Evolutionary conservation across 2,797 vertebrate genomes (phyloP), one percentile per base, ranked within the genome.

Genomic region (Otolemur crassicaudatus): DNA sequence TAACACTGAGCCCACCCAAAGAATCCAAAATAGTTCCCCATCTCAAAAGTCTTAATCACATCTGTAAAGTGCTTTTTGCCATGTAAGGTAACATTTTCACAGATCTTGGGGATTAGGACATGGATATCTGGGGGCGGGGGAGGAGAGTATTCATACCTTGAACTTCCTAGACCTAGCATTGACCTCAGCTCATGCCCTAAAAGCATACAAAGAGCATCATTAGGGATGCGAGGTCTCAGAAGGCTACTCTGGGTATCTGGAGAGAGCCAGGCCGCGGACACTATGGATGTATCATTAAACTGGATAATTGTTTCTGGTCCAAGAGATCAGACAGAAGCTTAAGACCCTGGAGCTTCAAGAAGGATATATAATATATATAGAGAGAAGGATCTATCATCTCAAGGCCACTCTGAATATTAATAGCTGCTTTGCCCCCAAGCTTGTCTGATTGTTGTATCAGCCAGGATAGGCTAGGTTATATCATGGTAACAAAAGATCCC

Each of bases 401-500:
- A 40, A 94, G n/a, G 34, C 12, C 37, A 72, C 20, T 10, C 31
- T 77, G 34, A 37, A 60, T 0, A 85, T 77, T 34, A 46, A 60
- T 0, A 85, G 23, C 25, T 65, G 53, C 61, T 58, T 96, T 90
- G 0, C 58, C 73, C 46, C 46, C 63, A 31, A 58, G 20, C n/a
- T 19, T 58, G 7, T 93, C 31, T 79, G n/a, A 82, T 82, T 70
- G 17, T 53, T 58, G 7, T 90, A 37, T 90, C 84, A 40, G 49
- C 89, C 43, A 63, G 65, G 23, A 70, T 80, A 79, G 37, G n/a
- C 19, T 73, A 73, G 69, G 40, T 87, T 90, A 49, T 58, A 17
- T 31, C 85, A 56, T 82, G 5, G 31, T 96, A 81, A 90, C 20
- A 88, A 92, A 77, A 58, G 81, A 85, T 85, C 53, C 27, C n/a